A percentile compares a stretch with the other conserved stretches of the same genome.
phyloP scores from a whole-genome alignment of 2,113 vertebrate genomes.

The Dipodomys stephensi region DNA sequence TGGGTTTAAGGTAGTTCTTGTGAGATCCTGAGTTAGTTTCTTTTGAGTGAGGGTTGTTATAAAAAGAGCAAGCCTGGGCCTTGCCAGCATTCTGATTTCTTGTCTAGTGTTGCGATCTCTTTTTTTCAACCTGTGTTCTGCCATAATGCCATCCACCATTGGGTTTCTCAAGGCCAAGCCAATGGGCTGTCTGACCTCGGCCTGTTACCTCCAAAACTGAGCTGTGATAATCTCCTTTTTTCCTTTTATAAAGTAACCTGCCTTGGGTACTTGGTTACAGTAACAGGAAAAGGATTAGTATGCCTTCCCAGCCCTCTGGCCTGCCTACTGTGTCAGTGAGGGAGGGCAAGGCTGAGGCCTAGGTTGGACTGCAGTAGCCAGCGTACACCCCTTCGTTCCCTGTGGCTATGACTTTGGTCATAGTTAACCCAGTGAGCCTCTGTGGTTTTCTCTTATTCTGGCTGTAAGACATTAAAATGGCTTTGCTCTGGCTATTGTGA shows the following conservation, averaged over 20 bases:
- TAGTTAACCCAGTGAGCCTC: neutral
- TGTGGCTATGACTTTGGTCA: neutral
- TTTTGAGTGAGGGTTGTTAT: neutral
- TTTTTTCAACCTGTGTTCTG: neutral
- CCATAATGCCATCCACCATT: neutral
- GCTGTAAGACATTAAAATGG: neutral
- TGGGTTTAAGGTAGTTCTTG: neutral
- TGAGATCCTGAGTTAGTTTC: neutral
- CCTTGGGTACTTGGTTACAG: neutral
- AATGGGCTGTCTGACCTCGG: neutral
- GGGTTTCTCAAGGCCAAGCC: neutral
- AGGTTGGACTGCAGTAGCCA: neutral
- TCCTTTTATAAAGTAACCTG: neutral
- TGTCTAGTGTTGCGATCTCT: neutral
- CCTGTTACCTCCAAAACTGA: neutral
- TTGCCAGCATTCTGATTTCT: neutral
- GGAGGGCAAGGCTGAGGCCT: neutral
- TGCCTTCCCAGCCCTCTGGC: neutral
- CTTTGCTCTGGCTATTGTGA: neutral
- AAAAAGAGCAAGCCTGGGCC: neutral
- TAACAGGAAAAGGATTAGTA: neutral
- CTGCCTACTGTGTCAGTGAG: rapidly evolving
- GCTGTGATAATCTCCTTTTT: neutral
- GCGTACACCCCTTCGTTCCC: rapidly evolving
- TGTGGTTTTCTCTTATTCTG: neutral